Evolutionary conservation across 2,113 vertebrate genomes (phyloP), one percentile per base, ranked within the genome.

Genomic region (Bucco capensis): DNA sequence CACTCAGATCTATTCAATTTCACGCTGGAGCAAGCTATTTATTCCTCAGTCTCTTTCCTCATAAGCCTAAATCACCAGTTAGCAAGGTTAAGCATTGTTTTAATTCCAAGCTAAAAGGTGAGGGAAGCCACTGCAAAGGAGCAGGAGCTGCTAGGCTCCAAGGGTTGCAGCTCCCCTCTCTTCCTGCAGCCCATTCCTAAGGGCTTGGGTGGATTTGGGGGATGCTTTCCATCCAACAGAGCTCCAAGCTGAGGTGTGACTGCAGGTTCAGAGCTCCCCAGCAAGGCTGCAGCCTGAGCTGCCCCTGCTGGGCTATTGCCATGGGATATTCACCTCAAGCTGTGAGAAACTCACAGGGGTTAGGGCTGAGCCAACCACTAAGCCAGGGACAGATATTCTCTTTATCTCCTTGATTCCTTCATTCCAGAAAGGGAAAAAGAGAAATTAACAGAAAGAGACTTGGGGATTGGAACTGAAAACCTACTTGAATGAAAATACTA

Each of bases 51-150:
- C 92, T 81, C 5, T 82, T 94, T 91, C 21, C 58, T 71, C 70
- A 44, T 8, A 24, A 76, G 75, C 66, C 62, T 35, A 82, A 92
- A 69, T 86, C 70, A 91, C 70, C 82, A 88, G 88, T 95, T 67
- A 95, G 51, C 84, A 82, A 91, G 84, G 94, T 93, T 95, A 76
- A 95, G 76, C 82, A 53, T 82, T 91, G 87, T 86, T 97, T 96
- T 94, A 93, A 93, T 88, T 95, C 67, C 67, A 65, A 81, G 88
- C 83, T 18, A 30, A 35, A 92, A 28, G 6, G 33, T 30, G 51
- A 74, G 86, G 50, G 47, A 33, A 14, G 7, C 40, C 28, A 16
- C 27, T 38, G 44, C 40, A 60, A 42, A 71, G 53, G 42, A 80
- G 37, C 33, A 35, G 2, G 30, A 70, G 37, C n/a, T 44, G 65